Conservation (phyloP, 2,797 vertebrate genomes). For the Chelmon rostratus region DNA sequence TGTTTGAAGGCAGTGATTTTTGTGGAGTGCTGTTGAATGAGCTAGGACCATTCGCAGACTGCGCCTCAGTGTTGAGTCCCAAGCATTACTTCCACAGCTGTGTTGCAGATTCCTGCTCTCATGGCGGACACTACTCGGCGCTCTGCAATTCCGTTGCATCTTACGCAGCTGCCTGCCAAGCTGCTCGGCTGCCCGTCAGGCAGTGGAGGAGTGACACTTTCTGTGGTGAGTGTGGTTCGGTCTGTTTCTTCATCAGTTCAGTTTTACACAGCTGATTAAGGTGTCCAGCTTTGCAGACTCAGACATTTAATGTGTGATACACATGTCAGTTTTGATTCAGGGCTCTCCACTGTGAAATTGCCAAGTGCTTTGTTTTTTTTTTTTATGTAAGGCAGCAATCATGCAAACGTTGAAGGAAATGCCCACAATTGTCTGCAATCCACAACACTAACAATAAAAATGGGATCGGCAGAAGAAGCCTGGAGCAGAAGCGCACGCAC, state of each 20-base stretch:
- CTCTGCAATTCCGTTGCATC: conserved; percentile 77
- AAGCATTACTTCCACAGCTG: conserved; percentile 73
- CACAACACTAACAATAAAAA: not conserved
- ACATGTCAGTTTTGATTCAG: not conserved
- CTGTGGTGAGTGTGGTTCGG: conserved; percentile 74
- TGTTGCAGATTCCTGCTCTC: conserved; percentile 75
- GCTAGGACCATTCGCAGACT: conserved; percentile 76
- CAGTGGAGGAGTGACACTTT: conserved; percentile 81
- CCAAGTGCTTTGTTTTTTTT: not conserved
- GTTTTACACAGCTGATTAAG: not conserved
- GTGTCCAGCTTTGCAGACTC: not conserved
- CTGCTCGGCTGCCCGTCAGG: conserved; percentile 64
- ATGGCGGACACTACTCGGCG: conserved; percentile 67
- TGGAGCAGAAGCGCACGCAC: not conserved
- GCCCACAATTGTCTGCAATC: not conserved
- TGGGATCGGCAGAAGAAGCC: not conserved
- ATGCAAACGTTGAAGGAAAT: not conserved
- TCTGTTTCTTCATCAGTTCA: not conserved
- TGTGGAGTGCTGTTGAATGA: conserved; percentile 74
- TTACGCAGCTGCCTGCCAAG: conserved; percentile 82
- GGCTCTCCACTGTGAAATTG: not conserved
- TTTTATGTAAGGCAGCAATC: not conserved
- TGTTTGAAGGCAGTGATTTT: conserved; percentile 64
- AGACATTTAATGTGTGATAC: not conserved
- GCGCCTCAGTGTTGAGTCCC: conserved; percentile 68